Base-by-base conservation (phyloP, 1,140 invertebrate genomes). In the Gonatopus flavifemur region DNA sequence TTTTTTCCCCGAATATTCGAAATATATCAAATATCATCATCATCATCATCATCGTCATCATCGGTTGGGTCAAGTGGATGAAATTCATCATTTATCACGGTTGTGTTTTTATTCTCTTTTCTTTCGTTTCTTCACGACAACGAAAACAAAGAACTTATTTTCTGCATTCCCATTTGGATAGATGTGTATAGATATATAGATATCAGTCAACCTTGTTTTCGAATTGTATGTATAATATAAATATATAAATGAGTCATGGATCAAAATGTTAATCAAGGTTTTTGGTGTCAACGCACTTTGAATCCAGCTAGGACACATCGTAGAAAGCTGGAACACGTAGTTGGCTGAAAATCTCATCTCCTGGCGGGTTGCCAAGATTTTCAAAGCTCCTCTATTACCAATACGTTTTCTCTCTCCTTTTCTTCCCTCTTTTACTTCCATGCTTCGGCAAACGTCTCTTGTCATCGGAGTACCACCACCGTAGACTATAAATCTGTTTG, bases 271-370 rank as follows among this genome's bases (percentile, higher is more conserved):
- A 54, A 57, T 59, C 45, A 54, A 58, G 52, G 36, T 21, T 21
- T 33, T 24, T 38, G 42, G 30, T 61, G 59, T 61, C 59, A 52
- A 60, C 60, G 59, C 57, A 61, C 59, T 53, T 57, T 56, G 60
- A 44, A 47, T 60, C 53, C 53, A 28, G 38, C 37, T 41, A 48
- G 57, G 54, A 47, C 56, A 57, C 44, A 46, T 61, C 45, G 39
- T 37, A 55, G 52, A 59, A 62, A 64, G 58, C 59, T 60, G 57
- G 47, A 48, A 44, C 64, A 65, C 62, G 62, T 61, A 66, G 56
- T 60, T 60, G 64, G 55, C 64, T 56, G 56, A 60, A 60, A 62
- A 59, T 61, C 45, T 54, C 38, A 41, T 37, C 55, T 62, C n/a
- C 19, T 45, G 64, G 64, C 64, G 21, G 25, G 31, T 22, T n/a